Evolutionary conservation across 2,888 invertebrate species (phyloP).

Genomic region (Nysson spinosus): DNA sequence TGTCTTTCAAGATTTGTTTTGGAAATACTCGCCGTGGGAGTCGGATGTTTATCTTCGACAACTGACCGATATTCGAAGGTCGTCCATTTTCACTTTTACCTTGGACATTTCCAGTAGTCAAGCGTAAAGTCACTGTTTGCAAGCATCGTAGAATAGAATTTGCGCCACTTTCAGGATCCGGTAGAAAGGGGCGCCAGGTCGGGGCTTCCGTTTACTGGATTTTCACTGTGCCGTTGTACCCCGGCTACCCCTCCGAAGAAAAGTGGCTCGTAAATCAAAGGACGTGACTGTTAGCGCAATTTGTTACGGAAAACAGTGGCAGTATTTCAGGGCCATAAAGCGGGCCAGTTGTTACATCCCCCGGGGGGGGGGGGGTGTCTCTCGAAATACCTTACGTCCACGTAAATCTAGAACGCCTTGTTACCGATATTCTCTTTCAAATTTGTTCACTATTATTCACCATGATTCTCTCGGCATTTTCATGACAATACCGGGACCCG

Average conservation of each 20-base stretch:
- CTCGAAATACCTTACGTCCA: too few relatives aligned
- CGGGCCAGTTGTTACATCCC: slow-evolving; percentile 6
- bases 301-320: slow-evolving; percentile 51
- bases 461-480: not conserved
- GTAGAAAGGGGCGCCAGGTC: slow-evolving; percentile 35
- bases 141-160: slow-evolving; percentile 38
- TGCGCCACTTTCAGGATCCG: slow-evolving; percentile 24
- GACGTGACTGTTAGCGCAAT: slow-evolving; percentile 18
- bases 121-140: slow-evolving; percentile 21
- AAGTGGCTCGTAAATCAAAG: slow-evolving; percentile 40
- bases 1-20: too few relatives aligned
- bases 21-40: too few relatives aligned
- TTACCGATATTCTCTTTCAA: not conserved
- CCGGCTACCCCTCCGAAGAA: not conserved
- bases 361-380: slow-evolving; percentile 6
- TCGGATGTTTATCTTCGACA: slow-evolving; percentile 5
- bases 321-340: slow-evolving; percentile 18
- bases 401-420: not conserved
- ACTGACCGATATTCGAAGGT: slow-evolving; percentile 38
- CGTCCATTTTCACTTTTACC: slow-evolving; percentile 16
- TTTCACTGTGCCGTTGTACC: slow-evolving; percentile 17
- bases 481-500: not conserved
- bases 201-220: slow-evolving; percentile 52
- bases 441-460: not conserved
- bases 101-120: slow-evolving; percentile 26